Evolutionary conservation across 2,113 vertebrate genomes (phyloP), one percentile per base, ranked within the genome.

Genomic region (Cochlearius cochlearius): DNA sequence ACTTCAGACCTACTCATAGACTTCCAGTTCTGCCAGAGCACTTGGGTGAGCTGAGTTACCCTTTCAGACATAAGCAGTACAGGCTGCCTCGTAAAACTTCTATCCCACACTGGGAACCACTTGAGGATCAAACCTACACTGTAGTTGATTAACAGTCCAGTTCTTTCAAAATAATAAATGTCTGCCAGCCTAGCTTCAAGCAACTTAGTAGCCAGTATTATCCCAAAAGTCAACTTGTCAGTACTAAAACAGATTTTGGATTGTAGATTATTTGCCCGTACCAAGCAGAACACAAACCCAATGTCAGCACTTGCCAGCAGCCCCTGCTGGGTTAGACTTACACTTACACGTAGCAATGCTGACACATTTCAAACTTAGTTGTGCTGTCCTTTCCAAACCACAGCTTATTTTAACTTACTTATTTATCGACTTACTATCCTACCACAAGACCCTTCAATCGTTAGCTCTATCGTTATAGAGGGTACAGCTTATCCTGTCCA

Each of bases 1-100:
- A 8, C 20, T 80, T 23, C 25, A 76, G 43, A 60, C 5, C 5
- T 43, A 3, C 68, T 39, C 38, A 3, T 11, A 80, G 26, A 5
- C 39, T 84, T 77, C 39, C 39, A 64, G 8, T n/a, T 68, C 53
- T 76, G 15, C 10, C 43, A 56, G 26, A 59, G 7, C 7, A 26
- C 8, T 38, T 7, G 3, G 2, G 7, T 41, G 29, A 93, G 17
- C 39, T 47, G 9, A 3, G 1, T 13, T 72, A 34, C 2, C 2
- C 18, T 50, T 67, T 67, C 66, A 72, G 38, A 63, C 1, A 32
- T 8, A 34, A 55, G 25, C 27, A 45, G 15, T 18, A 17, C 12
- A 50, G 67, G 23, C 9, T 68, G 68, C 30, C 17, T 49, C 2
- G 5, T 39, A 83, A 21, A 8, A 38, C 32, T 84, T 53, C 5